Evolutionary conservation across 2,888 invertebrate genomes (phyloP).

Genomic region (Ophion obscuratus): DNA sequence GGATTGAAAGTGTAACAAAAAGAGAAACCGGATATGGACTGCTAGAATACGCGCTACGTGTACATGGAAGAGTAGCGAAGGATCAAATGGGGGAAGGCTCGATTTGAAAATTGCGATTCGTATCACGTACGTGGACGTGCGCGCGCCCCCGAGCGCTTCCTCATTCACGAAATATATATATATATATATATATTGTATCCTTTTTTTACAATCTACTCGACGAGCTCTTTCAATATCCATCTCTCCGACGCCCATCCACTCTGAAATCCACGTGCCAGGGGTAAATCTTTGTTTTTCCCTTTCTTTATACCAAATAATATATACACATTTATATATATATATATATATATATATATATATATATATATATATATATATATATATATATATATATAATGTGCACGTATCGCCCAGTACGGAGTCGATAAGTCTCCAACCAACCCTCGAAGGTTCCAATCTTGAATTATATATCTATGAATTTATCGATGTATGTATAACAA

Average conservation of each 20-base stretch:
- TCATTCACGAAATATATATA: constrained; percentile 56
- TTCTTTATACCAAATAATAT: constrained; percentile 18
- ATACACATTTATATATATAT: neutral
- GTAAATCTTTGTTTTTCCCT: constrained; percentile 61
- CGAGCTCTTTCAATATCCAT: constrained; percentile 66
- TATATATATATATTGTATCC: constrained; percentile 24
- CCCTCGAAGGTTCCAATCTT: neutral
- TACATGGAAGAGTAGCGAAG: constrained; percentile 33
- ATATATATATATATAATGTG: no score
- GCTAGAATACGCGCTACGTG: neutral
- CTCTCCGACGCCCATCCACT: constrained; percentile 59
- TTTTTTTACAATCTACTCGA: constrained; percentile 49
- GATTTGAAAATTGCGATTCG: constrained; percentile 77
- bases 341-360: neutral
- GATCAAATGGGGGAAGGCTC: constrained; percentile 60
- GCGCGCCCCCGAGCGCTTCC: constrained; percentile 36
- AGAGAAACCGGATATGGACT: constrained; percentile 56
- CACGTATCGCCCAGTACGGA: neutral
- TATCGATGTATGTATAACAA: neutral
- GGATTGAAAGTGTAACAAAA: constrained; percentile 52
- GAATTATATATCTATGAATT: neutral
- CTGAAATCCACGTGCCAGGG: constrained; percentile 48
- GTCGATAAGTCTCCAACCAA: neutral
- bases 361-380: neutral
- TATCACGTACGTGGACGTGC: constrained; percentile 73